phyloP scores from a whole-genome alignment of 2,888 invertebrate genomes.

The Pterostichus niger region DNA sequence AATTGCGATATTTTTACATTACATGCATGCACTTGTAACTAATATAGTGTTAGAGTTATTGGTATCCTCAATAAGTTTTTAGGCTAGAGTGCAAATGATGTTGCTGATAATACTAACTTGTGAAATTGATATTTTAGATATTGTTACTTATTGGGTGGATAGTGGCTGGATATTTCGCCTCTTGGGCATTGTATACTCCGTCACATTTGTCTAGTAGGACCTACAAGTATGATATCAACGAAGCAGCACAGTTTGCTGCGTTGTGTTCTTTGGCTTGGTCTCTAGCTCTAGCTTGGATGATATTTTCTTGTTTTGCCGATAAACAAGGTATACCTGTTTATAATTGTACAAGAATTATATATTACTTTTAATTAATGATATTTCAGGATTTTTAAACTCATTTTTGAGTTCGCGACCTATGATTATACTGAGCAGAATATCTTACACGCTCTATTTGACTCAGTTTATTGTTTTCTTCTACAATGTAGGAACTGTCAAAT shows the following conservation, averaged over 20 bases:
- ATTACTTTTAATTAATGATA: conserved; percentile 24
- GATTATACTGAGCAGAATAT: conserved; percentile 82
- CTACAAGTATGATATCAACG: conserved; percentile 81
- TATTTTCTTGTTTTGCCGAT: conserved; percentile 81
- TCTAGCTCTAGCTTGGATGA: conserved; percentile 82
- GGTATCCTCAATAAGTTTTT: too few relatives aligned
- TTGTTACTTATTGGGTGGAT: conserved; percentile 80
- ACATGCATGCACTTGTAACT: too few relatives aligned
- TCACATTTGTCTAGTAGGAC: conserved; percentile 80
- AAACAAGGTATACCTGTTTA: conserved; percentile 76
- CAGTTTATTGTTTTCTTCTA: conserved; percentile 85
- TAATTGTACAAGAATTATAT: background rate
- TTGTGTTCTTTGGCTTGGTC: conserved; percentile 83
- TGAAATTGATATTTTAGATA: conserved; percentile 74
- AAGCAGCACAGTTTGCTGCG: conserved; percentile 83
- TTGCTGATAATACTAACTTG: background rate
- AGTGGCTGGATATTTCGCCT: conserved; percentile 76
- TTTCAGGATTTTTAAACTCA: conserved; percentile 78
- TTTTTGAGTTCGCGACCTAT: conserved; percentile 80
- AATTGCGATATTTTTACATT: too few relatives aligned
- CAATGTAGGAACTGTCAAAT: conserved; percentile 82
- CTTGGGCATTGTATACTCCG: conserved; percentile 82
- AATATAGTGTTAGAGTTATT: too few relatives aligned
- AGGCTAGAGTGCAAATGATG: too few relatives aligned
- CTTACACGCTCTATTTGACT: conserved; percentile 83